Evolutionary conservation across 2,888 invertebrate species (phyloP).

Genomic region (Spilarctia lutea): DNA sequence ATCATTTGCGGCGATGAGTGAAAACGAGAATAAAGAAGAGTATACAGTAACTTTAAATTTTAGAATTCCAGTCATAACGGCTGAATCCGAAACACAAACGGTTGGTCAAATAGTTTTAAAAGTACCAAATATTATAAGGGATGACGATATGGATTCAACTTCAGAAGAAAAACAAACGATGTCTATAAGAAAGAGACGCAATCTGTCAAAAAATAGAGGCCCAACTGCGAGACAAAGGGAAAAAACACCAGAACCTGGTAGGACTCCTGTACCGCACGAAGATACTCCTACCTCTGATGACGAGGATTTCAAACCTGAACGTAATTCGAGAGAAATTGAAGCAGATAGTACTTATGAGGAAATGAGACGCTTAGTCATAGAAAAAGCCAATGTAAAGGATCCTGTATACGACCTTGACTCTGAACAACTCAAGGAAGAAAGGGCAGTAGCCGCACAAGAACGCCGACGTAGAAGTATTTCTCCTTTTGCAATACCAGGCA

Average conservation of each 20-base stretch:
- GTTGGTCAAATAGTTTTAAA: slow-evolving; percentile 62
- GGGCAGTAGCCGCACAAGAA: slow-evolving; percentile 77
- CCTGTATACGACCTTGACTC: slow-evolving; percentile 81
- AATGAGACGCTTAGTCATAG: slow-evolving; percentile 80
- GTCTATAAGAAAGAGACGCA: slow-evolving; percentile 87
- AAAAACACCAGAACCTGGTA: slow-evolving; percentile 82
- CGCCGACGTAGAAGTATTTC: slow-evolving; percentile 83
- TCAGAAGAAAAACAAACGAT: slow-evolving; percentile 80
- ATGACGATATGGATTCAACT: slow-evolving; percentile 66
- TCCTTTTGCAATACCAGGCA: slow-evolving; percentile 81
- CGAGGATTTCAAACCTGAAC: slow-evolving; percentile 70
- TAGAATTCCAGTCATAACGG: slow-evolving; percentile 67
- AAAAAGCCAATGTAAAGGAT: slow-evolving; percentile 75
- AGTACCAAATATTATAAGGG: slow-evolving; percentile 61
- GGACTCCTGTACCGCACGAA: slow-evolving; percentile 83
- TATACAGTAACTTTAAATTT: slow-evolving; percentile 57
- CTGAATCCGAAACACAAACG: slow-evolving; percentile 75
- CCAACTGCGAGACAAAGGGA: slow-evolving; percentile 81
- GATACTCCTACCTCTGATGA: slow-evolving; percentile 89
- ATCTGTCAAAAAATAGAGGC: slow-evolving; percentile 86
- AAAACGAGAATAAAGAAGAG: slow-evolving; percentile 57
- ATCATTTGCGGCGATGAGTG: slow-evolving; percentile 69
- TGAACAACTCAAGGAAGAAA: slow-evolving; percentile 79
- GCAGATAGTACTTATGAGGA: slow-evolving; percentile 82
- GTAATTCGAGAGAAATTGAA: slow-evolving; percentile 79